These are phyloP conservation scores for Nerophis ophidion DNA, from an alignment of 2,113 vertebrate genomes.

Conservation along the genomic window DNA sequence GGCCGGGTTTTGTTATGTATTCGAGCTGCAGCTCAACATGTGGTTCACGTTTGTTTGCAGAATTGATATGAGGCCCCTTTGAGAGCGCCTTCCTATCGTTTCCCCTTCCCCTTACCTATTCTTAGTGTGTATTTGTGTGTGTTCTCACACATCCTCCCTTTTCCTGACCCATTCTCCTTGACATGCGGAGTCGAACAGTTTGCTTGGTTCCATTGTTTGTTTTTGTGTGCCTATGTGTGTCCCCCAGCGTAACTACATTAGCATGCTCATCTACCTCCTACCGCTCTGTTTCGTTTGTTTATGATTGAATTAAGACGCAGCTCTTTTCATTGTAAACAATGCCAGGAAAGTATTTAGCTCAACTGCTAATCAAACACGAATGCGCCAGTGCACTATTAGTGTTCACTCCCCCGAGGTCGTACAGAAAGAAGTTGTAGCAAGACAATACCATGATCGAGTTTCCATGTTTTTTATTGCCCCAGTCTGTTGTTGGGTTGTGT, in stretches of 20 bases:
- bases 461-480: constrained; percentile 45
- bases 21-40: constrained; percentile 18
- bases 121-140: constrained; percentile 43
- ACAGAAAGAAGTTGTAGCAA: constrained; percentile 32
- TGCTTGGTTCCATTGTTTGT: constrained; percentile 28
- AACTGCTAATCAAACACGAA: constrained; percentile 9
- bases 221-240: constrained; percentile 21
- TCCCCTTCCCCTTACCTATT: constrained; percentile 58
- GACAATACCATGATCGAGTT: constrained; percentile 44
- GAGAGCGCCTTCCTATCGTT: constrained; percentile 47
- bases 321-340: constrained; percentile 55
- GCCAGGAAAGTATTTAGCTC: constrained; percentile 39
- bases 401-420: constrained; percentile 17
- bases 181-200: constrained; percentile 19
- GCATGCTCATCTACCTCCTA: constrained; percentile 30
- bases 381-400: constrained; percentile 17
- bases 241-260: constrained; percentile 43
- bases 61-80: constrained; percentile 28
- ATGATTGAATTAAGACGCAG: constrained; percentile 42
- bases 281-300: constrained; percentile 16
- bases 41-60: constrained; percentile 52
- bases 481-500: constrained; percentile 26
- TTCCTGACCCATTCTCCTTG: constrained; percentile 46
- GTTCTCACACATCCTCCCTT: constrained; percentile 49
- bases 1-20: constrained; percentile 25